Percentiles rank a stretch among this genome's conserved stretches.
These are phyloP conservation scores for Cantharis rufa DNA, from an alignment of 2,888 invertebrate species.

Conservation along the genomic window DNA sequence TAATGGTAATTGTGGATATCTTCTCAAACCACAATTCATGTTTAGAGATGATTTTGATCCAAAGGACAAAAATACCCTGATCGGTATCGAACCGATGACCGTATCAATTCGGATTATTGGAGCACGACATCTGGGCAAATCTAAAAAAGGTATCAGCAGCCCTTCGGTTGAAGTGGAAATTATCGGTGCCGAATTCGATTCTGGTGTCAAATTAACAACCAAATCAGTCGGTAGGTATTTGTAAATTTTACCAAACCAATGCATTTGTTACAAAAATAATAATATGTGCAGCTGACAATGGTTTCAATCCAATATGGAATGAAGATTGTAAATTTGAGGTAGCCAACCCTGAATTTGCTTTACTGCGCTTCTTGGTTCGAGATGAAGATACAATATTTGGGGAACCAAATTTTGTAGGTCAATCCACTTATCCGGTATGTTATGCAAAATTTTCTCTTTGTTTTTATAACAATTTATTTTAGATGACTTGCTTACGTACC, in stretches of 20 bases:
- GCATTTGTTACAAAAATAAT: neutral
- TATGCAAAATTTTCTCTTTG: neutral
- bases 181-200: constrained; percentile 85
- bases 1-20: constrained; percentile 91
- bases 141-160: constrained; percentile 81
- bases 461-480: constrained; percentile 33
- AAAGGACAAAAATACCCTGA: constrained; percentile 66
- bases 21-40: constrained; percentile 91
- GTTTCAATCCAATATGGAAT: constrained; percentile 92
- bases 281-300: constrained; percentile 87
- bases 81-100: constrained; percentile 64
- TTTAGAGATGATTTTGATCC: constrained; percentile 79
- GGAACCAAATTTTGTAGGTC: constrained; percentile 94
- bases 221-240: constrained; percentile 75
- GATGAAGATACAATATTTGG: constrained; percentile 95
- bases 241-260: neutral
- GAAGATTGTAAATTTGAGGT: constrained; percentile 84
- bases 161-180: constrained; percentile 93
- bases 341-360: constrained; percentile 78
- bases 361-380: constrained; percentile 85
- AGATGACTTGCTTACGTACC: constrained; percentile 73
- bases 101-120: constrained; percentile 80
- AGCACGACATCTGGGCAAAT: constrained; percentile 85
- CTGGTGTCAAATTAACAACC: constrained; percentile 79
- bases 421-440: constrained; percentile 87